phyloP scores from a whole-genome alignment of 1,140 invertebrate species.

The Halotydeus destructor region DNA sequence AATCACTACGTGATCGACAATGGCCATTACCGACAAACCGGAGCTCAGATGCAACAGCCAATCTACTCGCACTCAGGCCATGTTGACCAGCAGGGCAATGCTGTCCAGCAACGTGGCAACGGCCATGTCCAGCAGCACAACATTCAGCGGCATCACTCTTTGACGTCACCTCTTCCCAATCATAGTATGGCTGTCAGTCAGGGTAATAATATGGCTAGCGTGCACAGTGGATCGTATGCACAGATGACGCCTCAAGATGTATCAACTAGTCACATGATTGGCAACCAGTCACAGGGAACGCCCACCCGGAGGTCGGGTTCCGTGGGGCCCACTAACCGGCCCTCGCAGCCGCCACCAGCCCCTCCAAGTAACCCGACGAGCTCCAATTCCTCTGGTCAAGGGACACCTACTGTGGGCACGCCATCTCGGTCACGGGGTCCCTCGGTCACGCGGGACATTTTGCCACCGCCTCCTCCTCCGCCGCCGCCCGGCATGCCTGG shows the following conservation, averaged over 20 bases:
- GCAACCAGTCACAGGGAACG: constrained; percentile 1
- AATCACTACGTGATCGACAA: neutral
- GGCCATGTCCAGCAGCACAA: constrained; percentile 22
- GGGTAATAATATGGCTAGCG: neutral
- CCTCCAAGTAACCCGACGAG: constrained; percentile 33
- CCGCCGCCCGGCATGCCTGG: constrained; percentile 19
- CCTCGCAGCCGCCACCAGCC: constrained; percentile 63
- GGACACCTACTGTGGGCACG: constrained; percentile 9
- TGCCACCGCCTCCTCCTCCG: constrained; percentile 8
- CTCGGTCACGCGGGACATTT: neutral
- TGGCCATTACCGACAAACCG: neutral
- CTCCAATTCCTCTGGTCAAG: constrained; percentile 9
- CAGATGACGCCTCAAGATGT: neutral
- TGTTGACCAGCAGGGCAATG: constrained; percentile 5
- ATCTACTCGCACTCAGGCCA: neutral
- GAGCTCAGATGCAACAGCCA: neutral
- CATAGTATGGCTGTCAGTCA: constrained; percentile 23
- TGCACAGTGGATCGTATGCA: constrained; percentile 1
- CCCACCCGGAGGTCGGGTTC: constrained; percentile 25
- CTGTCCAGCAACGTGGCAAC: constrained; percentile 16
- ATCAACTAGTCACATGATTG: neutral
- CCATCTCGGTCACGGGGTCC: constrained; percentile 9
- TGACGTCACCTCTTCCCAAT: constrained; percentile 14
- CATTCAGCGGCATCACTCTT: too few species aligned
- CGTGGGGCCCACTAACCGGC: constrained; percentile 27